Evolutionary conservation across 2,113 vertebrate genomes (phyloP), one percentile per base, ranked within the genome.

Genomic region (Cisticola juncidis): DNA sequence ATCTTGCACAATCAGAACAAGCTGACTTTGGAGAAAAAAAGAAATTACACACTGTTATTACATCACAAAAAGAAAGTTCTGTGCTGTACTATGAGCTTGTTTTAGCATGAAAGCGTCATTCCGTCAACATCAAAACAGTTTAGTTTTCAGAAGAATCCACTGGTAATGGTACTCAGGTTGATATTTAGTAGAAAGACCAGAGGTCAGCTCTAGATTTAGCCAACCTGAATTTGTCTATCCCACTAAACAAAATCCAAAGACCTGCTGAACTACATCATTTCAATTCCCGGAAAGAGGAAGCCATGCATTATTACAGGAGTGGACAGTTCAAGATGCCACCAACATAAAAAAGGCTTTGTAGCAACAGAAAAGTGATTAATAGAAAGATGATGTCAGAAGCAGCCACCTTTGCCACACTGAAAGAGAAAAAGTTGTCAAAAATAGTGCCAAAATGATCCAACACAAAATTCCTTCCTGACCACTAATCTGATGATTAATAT

Each of bases 1-100:
- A 78, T 89, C 83, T 91, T 94, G 86, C 73, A 93, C 76, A 96
- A 86, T 86, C 82, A 86, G 57, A 95, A 84, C 26, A 89, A 86
- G 62, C 17, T 6, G 9, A 38, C 29, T 91, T 85, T 60, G 51
- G 40, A 95, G 53, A 79, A 96, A 93, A 93, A 95, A 94, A 33
- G 31, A 82, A 95, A 91, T 24, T 26, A 73, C 4, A n/a, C 22
- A 53, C 33, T 81, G 14, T 44, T 23, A 80, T 31, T 42, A 88
- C 45, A 40, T 22, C 36, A 84, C 47, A 81, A 93, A 93, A 83
- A 47, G 21, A 36, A 78, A 23, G 45, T 53, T 83, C 45, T 88
- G 29, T 76, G 50, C n/a, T 57, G 29, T 17, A 28, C 45, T 92
- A 48, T 26, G 45, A 76, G 28, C 62, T 84, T 7, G 2, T 71